Base-by-base conservation (phyloP, 2,797 vertebrate species). In the Crypturellus tataupa region DNA sequence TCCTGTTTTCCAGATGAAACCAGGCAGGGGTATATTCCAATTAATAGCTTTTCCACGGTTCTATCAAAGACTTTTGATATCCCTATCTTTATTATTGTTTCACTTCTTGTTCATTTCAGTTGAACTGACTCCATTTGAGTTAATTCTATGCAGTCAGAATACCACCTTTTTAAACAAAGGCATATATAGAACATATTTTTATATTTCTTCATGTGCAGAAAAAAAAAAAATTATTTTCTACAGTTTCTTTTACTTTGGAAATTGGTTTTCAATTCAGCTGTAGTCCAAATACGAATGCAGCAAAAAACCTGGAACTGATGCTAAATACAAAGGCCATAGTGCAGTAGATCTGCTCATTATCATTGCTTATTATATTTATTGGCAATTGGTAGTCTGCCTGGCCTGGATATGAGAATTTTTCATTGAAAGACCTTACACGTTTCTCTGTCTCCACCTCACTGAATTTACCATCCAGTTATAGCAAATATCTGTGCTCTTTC, bases 241-340 rank as follows among this genome's bases (percentile, higher is more conserved):
- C 3, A 4, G 35, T 65, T 33, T 16, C 24, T 42, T 3, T 0
- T 1, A 5, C 7, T 0, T 1, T 4, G 25, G 2, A 55, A 12
- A 69, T 7, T 51, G 5, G 2, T 4, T 78, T 90, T 33, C 37
- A 35, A 37, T 47, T 37, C 46, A 24, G 19, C 4, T 8, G 18
- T 40, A 33, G 24, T 33, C 27, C 24, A 35, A 33, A 69, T 17
- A 49, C 16, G 29, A 69, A 35, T 51, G n/a, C 33, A 27, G 18
- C 62, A 47, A 33, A 53, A 31, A 33, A 55, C 2, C 27, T 10
- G 3, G 4, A 85, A 9, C 27, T 49, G 6, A 44, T 20, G 20
- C 29, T 71, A 84, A 80, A 31, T 12, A 2, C 24, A 27, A 53
- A 9, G 65, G 24, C 55, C 2, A n/a, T 2, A 56, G 19, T 76